Conservation (phyloP, 2,797 vertebrate genomes). For the Fistularia commersonii region DNA sequence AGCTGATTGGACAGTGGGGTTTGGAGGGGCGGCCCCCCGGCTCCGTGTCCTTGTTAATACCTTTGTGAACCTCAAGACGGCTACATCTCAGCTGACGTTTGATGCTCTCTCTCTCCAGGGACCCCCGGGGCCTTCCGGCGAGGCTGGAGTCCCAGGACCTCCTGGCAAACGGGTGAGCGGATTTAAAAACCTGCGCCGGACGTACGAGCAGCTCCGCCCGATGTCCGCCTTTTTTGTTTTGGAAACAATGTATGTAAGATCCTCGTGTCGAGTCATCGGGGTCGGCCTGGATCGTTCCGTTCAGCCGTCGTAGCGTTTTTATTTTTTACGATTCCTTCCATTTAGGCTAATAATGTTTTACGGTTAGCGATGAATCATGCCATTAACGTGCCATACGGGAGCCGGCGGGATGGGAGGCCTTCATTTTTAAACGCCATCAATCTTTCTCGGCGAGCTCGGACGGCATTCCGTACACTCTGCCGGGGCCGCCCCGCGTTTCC, state of each 20-base stretch:
- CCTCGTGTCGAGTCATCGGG: constrained; percentile 4
- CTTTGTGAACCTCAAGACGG: too few relatives aligned
- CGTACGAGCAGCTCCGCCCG: constrained; percentile 14
- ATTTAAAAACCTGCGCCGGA: constrained; percentile 21
- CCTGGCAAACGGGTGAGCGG: constrained; percentile 94
- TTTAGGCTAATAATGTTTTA: constrained; percentile 46
- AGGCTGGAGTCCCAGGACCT: constrained; percentile 95
- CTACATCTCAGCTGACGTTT: too few relatives aligned
- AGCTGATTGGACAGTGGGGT: too few relatives aligned
- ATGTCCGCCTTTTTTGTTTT: too few relatives aligned
- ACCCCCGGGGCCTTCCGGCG: constrained; percentile 94
- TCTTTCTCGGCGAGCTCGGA: too few relatives aligned
- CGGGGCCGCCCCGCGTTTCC: too few relatives aligned
- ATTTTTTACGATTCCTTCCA: constrained; percentile 19
- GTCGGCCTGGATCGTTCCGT: constrained; percentile 35
- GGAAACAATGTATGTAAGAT: too few relatives aligned
- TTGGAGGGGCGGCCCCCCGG: too few relatives aligned
- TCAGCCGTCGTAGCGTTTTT: constrained; percentile 22
- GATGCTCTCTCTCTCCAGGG: constrained; percentile 71
- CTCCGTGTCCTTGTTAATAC: too few relatives aligned
- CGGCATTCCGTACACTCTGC: too few relatives aligned
- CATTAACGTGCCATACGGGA: constrained; percentile 16
- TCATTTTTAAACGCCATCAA: too few relatives aligned
- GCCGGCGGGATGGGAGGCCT: too few relatives aligned
- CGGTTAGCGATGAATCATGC: constrained; percentile 31